Base-by-base conservation (phyloP, 2,888 invertebrate genomes). In the Drosophila kuntzei region DNA sequence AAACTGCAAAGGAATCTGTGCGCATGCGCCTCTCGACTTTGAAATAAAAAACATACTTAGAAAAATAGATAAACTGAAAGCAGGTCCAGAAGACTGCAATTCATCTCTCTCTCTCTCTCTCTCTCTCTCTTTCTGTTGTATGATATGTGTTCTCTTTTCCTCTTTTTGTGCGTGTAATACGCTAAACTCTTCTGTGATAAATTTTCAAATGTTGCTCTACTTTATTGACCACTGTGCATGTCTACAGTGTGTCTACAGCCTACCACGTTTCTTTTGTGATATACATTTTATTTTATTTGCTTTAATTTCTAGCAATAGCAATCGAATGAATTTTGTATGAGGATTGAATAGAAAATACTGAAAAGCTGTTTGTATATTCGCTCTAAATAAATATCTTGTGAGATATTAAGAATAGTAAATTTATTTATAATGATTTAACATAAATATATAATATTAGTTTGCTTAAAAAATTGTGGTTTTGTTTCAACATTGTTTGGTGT, bases 11-110 rank as follows among this genome's bases (percentile, higher is more conserved):
- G 53, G 55, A 54, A 70, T 47, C 55, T 71, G 50, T 41, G 77
- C 58, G 75, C 80, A 68, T 77, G 73, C 68, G 68, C 18, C 46
- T 43, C 18, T 29, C 12, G 18, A 58, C 12, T 32, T 25, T 12
- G 14, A 18, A 58, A 39, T 11, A 14, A 27, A 27, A 9, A 27
- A 2, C 9, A 29, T n/a, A n/a, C n/a, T n/a, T n/a, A n/a, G n/a
- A 34, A 34, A 12, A 32, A 12, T 11, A 9, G n/a, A 11, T 39
- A 57, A 68, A 34, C 36, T 43, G 36, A 29, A 41, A 36, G 4
- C 12, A 18, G 29, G 1, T 47, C 20, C 14, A 9, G 20, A 5
- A 4, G 8, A 49, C 22, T 22, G 14, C 63, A 53, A 47, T 60
- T 83, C 58, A 54, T 71, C 39, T 44, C 20, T 54, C 8, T 32